Base-by-base conservation (phyloP, 2,888 invertebrate species). In the Steinernema scapterisci region DNA sequence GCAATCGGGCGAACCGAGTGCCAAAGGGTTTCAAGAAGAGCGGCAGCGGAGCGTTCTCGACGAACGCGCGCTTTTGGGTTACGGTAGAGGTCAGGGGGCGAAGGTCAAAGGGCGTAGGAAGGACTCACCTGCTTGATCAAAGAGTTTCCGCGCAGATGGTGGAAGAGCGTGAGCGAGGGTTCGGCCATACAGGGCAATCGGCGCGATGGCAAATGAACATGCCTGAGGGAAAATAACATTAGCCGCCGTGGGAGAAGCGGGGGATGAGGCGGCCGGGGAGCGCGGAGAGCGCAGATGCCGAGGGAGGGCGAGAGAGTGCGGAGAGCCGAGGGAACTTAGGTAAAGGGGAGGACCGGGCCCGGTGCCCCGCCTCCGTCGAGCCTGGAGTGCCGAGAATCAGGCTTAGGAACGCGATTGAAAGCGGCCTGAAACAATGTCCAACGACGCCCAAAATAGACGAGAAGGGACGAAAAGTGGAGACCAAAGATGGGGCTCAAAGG, bases 121-220 rank as follows among this genome's bases (percentile, higher is more conserved):
- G 13, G 63, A 77, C 82, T 77, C 21, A 85, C 85, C 80, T 82
- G 81, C 74, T 84, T 84, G 74, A 85, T 83, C n/a, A 85, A 78
- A 21, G 82, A 81, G 76, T 85, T 85, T 13, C 85, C 85, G 25
- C 84, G 81, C 21, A 85, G 76, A 72, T 85, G 85, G 75, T 85
- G 85, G 77, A 83, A 85, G 48, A 85, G 77, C 0, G 83, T 80
- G 46, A 85, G 78, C 16, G 83, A 80, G n/a, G 83, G 80, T 44
- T 84, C 84, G 31, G 79, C 75, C 78, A 81, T 78, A 27, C 72
- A 27, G 48, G 72, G 23, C 25, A 72, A 44, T 45, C 72, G 63
- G 63, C 63, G 63, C 63, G 63, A 25, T n/a, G 63, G 16, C 63
- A 25, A 63, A 25, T 63, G 63, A 63, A 48, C 48, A 48, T 48